Conservation (phyloP, 2,113 vertebrate genomes). For the Tinamus guttatus region DNA sequence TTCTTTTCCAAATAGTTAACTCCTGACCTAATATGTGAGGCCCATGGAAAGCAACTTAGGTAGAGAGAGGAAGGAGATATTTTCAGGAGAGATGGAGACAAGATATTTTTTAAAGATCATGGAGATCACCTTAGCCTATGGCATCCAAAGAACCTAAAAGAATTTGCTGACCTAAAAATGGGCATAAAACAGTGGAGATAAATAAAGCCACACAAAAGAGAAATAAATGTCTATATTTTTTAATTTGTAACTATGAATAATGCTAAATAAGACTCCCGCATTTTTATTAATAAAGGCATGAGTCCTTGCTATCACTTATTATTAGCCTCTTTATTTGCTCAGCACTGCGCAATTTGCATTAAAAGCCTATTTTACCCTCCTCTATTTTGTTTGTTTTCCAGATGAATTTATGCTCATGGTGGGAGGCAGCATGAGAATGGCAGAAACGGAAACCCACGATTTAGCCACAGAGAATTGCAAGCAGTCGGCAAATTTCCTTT, state of each 20-base stretch:
- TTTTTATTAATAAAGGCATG: background rate
- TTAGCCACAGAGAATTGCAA: conserved; percentile 15
- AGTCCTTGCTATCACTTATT: conserved; percentile 5
- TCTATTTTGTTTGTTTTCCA: conserved; percentile 37
- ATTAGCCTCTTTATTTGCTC: conserved; percentile 26
- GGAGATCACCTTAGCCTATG: background rate
- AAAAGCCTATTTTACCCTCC: background rate
- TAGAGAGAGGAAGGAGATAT: background rate
- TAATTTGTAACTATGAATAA: background rate
- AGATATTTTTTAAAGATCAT: background rate
- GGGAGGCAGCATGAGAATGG: background rate
- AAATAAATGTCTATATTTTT: background rate
- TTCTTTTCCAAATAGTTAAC: background rate
- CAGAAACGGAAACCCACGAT: background rate
- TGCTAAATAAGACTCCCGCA: background rate
- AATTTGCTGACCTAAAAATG: background rate
- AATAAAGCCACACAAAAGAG: background rate
- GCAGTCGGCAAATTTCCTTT: background rate
- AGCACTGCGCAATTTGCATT: conserved; percentile 12
- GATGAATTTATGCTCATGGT: background rate
- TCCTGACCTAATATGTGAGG: background rate
- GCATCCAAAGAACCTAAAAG: background rate
- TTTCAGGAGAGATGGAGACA: background rate
- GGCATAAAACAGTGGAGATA: background rate
- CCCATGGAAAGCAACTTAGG: background rate